Evolutionary conservation across 1,140 invertebrate species (phyloP), one percentile per base, ranked within the genome.

Genomic region (Conus betulinus): DNA sequence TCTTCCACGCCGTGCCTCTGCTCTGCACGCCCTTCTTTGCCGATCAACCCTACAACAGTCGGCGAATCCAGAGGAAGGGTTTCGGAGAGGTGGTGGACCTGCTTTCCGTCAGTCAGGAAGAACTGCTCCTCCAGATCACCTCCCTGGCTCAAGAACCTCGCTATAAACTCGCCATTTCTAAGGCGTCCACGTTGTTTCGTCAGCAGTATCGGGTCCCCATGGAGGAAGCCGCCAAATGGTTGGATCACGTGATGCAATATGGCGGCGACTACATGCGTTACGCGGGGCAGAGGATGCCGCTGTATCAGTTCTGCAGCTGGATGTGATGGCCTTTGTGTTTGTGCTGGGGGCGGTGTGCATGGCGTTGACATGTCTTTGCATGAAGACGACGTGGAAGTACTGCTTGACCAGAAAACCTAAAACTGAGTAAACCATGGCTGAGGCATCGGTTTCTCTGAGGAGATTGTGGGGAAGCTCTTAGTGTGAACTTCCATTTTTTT

Each of bases 1-100:
- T 92, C 0, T 93, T 91, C 79, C 90, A 92, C 85, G 92, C 89
- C 11, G 90, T 93, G n/a, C 92, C 93, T 3, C 88, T 93, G 74
- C 87, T 98, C 7, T 96, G 96, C 15, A 96, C 97, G 91, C 97
- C 97, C 15, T 94, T 98, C 87, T 90, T 89, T 76, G 88, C 60
- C 23, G 89, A 91, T 67, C 91, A 91, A 78, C 74, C 74, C 27
- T 78, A 78, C 74, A 78, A 78, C 74, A 39, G 23, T 11, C 8
- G n/a, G 27, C 74, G 74, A 25, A 39, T 39, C 10, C 74, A 39
- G 10, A 39, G 25, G 76, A 86, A 82, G 87, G 88, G 63, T n/a
- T 82, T 86, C 81, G 88, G 74, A 60, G 57, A 79, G 8, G 13
- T 8, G 4, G 55, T 74, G 7, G 88, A 89, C 25, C 76, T 89